Base-by-base conservation (phyloP, 2,113 vertebrate genomes). In the Rhinoderma darwinii region DNA sequence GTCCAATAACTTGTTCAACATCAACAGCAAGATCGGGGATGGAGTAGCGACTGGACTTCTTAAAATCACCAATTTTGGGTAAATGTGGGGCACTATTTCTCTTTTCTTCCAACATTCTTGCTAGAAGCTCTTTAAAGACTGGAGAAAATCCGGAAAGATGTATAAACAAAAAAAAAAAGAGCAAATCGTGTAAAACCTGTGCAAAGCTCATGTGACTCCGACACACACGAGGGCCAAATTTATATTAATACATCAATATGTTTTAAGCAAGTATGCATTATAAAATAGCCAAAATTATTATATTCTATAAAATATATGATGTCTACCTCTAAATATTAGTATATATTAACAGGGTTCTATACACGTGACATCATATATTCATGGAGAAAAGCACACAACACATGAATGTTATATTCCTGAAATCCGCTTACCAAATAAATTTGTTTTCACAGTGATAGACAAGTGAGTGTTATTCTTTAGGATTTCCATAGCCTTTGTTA, bases 361-460 rank as follows among this genome's bases (percentile, higher is more conserved):
- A 18, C 50, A 54, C 18, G 20, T 54, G 8, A 7, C 25, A 30
- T 4, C 32, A 32, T 30, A 66, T 66, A 32, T 66, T 32, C 10
- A 10, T 66, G 11, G 12, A 15, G 27, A 32, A 15, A 14, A 8
- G 18, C 35, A 20, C 9, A 35, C 66, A 9, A 7, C 30, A 1
- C 18, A 35, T 68, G 12, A 68, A 32, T 68, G 30, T 66, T 66
- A 18, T 37, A 5, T 18, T 2, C 32, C 39, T 39, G 5, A 1
- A 63, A 30, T 1, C 5, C 68, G 84, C 92, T 94, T 93, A 99
- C 98, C 98, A 93, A 99, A 95, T 88, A 99, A 95, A 89, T 99
- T 99, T 61, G 98, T 99, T 96, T 99, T 99, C 96, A 99, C 98
- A 97, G 98, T 99, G 95, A 99, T 98, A 85, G 98, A 98, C 90